Base-by-base conservation (phyloP, 1,140 invertebrate species). In the Cyclina sinensis region DNA sequence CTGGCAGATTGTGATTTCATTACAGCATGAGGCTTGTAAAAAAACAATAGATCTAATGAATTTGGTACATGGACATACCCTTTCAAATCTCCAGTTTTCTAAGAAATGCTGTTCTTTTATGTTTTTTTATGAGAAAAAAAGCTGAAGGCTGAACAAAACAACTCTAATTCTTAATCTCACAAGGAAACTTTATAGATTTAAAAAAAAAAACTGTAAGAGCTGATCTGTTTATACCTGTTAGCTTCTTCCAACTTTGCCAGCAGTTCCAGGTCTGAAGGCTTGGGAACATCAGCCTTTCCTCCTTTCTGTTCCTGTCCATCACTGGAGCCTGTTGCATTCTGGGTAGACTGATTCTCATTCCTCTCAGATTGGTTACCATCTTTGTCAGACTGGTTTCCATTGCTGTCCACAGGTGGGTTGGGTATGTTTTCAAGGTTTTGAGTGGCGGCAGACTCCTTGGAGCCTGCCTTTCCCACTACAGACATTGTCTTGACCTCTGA, bases 181-280 rank as follows among this genome's bases (percentile, higher is more conserved):
- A n/a, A n/a, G n/a, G n/a, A n/a, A n/a, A n/a, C n/a, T n/a, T n/a
- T n/a, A n/a, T n/a, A n/a, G n/a, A n/a, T n/a, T n/a, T n/a, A n/a
- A n/a, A n/a, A n/a, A n/a, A n/a, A n/a, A n/a, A n/a, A n/a, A n/a
- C n/a, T n/a, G n/a, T n/a, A n/a, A n/a, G n/a, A n/a, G n/a, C n/a
- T n/a, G n/a, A 54, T 14, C 12, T 54, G 21, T 18, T n/a, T 54
- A 57, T 93, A 97, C 97, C 97, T 97, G 95, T 99, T 99, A 92
- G 98, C 98, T 93, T 98, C 98, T 96, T 99, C 98, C 96, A 99
- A 97, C 95, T 98, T 98, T 95, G 98, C 98, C 92, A 99, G 96
- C 82, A 99, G 96, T 96, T 97, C 97, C 96, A 98, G 96, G 95
- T 98, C 98, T 92, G 96, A 96, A 86, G 93, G 91, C n/a, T 86